Percentiles rank a stretch among this genome's conserved stretches.
phyloP scores from a whole-genome alignment of 2,888 invertebrate species.

The Andricus quercusramuli region DNA sequence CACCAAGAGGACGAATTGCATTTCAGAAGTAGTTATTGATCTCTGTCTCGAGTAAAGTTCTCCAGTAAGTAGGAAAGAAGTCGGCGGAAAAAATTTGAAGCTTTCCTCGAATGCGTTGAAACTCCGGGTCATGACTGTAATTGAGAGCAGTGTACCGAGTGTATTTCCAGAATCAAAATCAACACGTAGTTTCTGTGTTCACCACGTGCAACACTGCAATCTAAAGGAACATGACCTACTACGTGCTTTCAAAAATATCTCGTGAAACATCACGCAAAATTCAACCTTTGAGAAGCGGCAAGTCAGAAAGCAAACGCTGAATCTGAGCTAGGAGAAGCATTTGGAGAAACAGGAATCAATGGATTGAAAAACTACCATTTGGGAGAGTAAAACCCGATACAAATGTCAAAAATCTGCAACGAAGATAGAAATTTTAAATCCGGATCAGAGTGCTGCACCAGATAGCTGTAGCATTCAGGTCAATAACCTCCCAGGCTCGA shows the following conservation, averaged over 20 bases:
- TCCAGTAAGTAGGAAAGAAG: conserved; percentile 6
- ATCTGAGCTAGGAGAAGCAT: not conserved
- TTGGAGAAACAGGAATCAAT: not conserved
- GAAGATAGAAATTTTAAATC: conserved; percentile 27
- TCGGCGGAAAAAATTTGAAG: not conserved
- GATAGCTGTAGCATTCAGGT: conserved; percentile 31
- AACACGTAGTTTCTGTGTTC: conserved; percentile 18
- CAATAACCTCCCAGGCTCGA: conserved; percentile 33
- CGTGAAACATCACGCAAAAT: not conserved
- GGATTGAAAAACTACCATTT: conserved; percentile 11
- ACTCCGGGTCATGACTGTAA: not conserved
- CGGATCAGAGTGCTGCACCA: conserved; percentile 28
- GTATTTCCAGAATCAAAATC: conserved; percentile 18
- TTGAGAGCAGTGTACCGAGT: not conserved
- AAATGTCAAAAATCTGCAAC: conserved; percentile 39
- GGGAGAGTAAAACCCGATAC: not conserved
- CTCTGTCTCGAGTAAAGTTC: not conserved
- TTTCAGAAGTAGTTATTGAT: conserved; percentile 22
- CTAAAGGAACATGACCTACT: not conserved
- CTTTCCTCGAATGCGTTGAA: not conserved
- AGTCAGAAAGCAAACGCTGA: not conserved
- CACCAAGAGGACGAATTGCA: not conserved
- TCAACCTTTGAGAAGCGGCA: not conserved
- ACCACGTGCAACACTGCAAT: not conserved
- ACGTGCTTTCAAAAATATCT: not conserved